A percentile compares a stretch with the other conserved stretches of the same genome.
These are phyloP conservation scores for Ophthalmolycus amberensis DNA, from an alignment of 2,113 vertebrate species.

Conservation along the genomic window DNA sequence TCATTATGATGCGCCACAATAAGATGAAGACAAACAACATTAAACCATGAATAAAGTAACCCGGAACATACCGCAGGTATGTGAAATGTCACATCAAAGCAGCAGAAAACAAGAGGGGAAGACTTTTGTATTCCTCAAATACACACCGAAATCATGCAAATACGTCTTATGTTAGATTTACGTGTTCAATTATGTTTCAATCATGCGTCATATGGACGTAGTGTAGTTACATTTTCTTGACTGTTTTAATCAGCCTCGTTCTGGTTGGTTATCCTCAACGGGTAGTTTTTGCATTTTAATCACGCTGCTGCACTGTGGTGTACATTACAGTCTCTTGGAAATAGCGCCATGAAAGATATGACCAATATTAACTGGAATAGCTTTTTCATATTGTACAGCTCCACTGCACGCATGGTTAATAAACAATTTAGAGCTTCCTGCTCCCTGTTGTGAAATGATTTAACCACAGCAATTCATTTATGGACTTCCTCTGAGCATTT, in stretches of 20 bases:
- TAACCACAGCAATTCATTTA: conserved; percentile 10
- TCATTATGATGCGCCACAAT: background rate
- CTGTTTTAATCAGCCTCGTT: background rate
- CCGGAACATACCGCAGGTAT: background rate
- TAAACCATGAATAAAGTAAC: background rate
- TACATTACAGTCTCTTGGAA: background rate
- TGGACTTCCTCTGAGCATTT: conserved; percentile 25
- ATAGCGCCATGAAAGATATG: background rate
- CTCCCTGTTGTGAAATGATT: conserved; percentile 3
- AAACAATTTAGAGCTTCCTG: conserved; percentile 35
- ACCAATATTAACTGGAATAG: background rate
- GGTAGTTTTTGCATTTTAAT: background rate
- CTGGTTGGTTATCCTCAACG: background rate
- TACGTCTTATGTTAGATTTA: background rate
- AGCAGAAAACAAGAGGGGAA: background rate
- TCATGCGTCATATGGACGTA: background rate
- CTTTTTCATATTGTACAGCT: conserved; percentile 12
- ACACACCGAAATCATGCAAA: background rate
- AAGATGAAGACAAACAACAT: background rate
- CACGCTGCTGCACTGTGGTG: background rate
- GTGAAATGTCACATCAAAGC: background rate
- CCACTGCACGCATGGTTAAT: conserved; percentile 21
- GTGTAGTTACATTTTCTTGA: too few species aligned
- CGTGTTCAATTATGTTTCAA: background rate
- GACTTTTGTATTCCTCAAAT: background rate